Evolutionary conservation across 2,888 invertebrate species (phyloP).

Genomic region (Macrostomum cliftonense): DNA sequence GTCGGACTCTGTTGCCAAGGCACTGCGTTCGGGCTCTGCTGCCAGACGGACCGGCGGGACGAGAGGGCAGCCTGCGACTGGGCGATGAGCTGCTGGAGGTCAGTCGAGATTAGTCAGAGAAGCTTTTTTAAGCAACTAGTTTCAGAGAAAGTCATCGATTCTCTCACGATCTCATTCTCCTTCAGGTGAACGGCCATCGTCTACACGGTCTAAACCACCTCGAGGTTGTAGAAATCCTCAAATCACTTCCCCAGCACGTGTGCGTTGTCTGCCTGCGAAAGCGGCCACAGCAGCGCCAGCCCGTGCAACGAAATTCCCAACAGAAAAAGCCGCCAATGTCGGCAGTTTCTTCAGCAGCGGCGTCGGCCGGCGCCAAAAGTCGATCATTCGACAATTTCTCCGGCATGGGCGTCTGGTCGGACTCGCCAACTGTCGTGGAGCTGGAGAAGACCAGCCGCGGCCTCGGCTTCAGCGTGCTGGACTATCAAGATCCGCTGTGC

Average conservation of each 20-base stretch:
- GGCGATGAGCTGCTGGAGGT: conserved; percentile 79
- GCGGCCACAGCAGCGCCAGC: too few species aligned
- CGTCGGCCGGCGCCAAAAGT: too few species aligned
- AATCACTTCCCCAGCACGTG: conserved; percentile 70
- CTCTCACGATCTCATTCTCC: too few species aligned
- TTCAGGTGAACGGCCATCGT: conserved; percentile 69
- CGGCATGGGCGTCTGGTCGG: conserved; percentile 93
- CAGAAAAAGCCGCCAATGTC: too few species aligned
- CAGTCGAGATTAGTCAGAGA: conserved; percentile 13
- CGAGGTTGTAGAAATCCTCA: conserved; percentile 76
- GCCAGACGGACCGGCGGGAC: conserved; percentile 89
- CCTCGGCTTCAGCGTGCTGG: conserved; percentile 93
- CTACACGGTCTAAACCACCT: conserved; percentile 80
- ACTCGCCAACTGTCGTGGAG: conserved; percentile 85
- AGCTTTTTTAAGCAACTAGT: too few species aligned
- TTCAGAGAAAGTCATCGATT: too few species aligned
- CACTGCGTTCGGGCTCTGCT: conserved; percentile 92
- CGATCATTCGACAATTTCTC: conserved; percentile 90
- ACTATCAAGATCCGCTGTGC: conserved; percentile 73
- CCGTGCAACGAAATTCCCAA: too few species aligned
- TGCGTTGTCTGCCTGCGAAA: conserved; percentile 55
- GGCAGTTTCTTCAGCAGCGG: too few species aligned
- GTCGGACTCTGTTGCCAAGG: conserved; percentile 70
- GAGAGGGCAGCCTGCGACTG: conserved; percentile 64
- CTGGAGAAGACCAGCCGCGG: conserved; percentile 87